Evolutionary conservation across 2,888 invertebrate genomes (phyloP).

Genomic region (Lordiphosa fenestrarum): DNA sequence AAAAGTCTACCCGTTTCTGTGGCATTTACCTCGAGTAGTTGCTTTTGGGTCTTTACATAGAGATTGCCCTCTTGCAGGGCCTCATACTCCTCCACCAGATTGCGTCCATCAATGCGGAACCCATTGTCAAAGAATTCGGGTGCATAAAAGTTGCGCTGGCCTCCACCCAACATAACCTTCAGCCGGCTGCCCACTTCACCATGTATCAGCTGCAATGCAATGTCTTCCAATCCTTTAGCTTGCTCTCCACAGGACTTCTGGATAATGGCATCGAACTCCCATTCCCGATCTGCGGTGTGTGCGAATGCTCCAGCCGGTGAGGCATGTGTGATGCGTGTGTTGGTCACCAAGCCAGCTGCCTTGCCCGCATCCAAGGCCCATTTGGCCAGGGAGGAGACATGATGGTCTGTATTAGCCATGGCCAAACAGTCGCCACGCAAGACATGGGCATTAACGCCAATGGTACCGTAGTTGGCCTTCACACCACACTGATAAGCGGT

Average conservation of each 20-base stretch:
- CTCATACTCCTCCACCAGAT: slow-evolving; percentile 86
- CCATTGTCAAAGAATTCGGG: slow-evolving; percentile 81
- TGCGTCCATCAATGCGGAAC: slow-evolving; percentile 83
- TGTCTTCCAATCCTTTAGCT: slow-evolving; percentile 83
- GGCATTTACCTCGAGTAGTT: slow-evolving; percentile 80
- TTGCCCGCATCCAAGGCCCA: slow-evolving; percentile 86
- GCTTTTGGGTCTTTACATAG: slow-evolving; percentile 82
- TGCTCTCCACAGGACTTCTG: slow-evolving; percentile 79
- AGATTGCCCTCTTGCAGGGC: slow-evolving; percentile 79
- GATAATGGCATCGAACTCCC: slow-evolving; percentile 86
- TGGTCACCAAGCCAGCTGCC: slow-evolving; percentile 86
- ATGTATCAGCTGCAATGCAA: slow-evolving; percentile 86
- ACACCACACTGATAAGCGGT: slow-evolving; percentile 90
- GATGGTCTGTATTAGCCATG: slow-evolving; percentile 82
- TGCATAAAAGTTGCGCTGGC: slow-evolving; percentile 84
- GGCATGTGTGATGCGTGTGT: slow-evolving; percentile 89
- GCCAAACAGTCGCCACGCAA: slow-evolving; percentile 84
- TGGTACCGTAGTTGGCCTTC: slow-evolving; percentile 88
- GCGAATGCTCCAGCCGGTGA: slow-evolving; percentile 86
- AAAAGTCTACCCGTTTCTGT: slow-evolving; percentile 82
- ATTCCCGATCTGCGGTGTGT: slow-evolving; percentile 85
- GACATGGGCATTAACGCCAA: slow-evolving; percentile 87
- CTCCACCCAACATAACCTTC: slow-evolving; percentile 90
- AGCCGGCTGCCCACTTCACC: slow-evolving; percentile 85
- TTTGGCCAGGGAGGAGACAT: slow-evolving; percentile 85